These are phyloP conservation scores for Cyprinodon variegatus DNA, from an alignment of 2,113 vertebrate genomes.

Conservation along the genomic window DNA sequence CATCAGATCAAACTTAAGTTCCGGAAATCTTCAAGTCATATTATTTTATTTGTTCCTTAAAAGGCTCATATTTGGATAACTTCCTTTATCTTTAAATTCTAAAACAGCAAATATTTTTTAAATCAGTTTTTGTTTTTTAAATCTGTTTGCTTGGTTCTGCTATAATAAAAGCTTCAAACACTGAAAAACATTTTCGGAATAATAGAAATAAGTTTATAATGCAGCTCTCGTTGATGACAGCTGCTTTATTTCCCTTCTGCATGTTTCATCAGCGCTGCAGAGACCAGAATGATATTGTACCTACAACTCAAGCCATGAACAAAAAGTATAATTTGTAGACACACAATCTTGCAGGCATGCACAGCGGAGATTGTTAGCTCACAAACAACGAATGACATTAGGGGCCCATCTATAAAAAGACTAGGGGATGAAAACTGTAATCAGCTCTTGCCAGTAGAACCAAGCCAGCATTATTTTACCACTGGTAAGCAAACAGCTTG, in stretches of 20 bases:
- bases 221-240: constrained; percentile 32
- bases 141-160: too few relatives aligned
- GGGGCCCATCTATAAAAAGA: constrained; percentile 59
- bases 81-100: constrained; percentile 11
- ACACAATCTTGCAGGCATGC: constrained; percentile 3
- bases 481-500: constrained; percentile 58
- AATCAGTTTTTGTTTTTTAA: neutral
- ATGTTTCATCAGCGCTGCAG: constrained; percentile 7
- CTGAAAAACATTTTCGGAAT: constrained; percentile 14
- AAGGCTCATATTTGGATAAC: constrained; percentile 2
- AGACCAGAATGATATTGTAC: constrained; percentile 9
- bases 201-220: constrained; percentile 42
- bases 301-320: neutral
- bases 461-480: constrained; percentile 57
- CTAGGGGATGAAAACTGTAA: constrained; percentile 59
- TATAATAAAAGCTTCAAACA: neutral
- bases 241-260: constrained; percentile 12
- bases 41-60: neutral
- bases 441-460: constrained; percentile 52
- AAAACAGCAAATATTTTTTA: neutral
- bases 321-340: constrained; percentile 1
- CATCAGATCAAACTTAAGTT: constrained; percentile 13
- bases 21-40: constrained; percentile 11
- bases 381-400: constrained; percentile 43
- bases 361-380: constrained; percentile 14